Evolutionary conservation across 2,797 vertebrate genomes (phyloP).

Genomic region (Macroramphosus scolopax): DNA sequence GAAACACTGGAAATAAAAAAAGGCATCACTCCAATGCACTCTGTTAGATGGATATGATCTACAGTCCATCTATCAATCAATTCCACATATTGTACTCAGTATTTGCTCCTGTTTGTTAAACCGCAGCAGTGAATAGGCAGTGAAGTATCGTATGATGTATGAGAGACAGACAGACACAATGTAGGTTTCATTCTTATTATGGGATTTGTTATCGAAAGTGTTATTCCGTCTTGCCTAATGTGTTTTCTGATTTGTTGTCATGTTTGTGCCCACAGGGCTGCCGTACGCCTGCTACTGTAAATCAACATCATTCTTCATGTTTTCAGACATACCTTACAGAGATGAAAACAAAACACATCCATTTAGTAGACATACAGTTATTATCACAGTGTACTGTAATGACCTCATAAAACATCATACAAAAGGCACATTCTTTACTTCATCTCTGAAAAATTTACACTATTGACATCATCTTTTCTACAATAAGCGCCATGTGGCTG

Average conservation of each 20-base stretch:
- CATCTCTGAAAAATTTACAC: constrained; percentile 21
- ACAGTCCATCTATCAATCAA: too few relatives aligned
- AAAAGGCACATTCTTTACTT: constrained; percentile 45
- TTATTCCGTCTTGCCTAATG: too few relatives aligned
- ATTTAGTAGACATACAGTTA: constrained; percentile 49
- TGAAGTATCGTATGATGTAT: too few relatives aligned
- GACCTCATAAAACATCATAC: constrained; percentile 20
- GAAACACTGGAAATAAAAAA: too few relatives aligned
- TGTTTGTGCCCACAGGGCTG: neutral
- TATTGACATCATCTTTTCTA: constrained; percentile 33
- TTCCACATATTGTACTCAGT: too few relatives aligned
- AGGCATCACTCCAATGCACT: too few relatives aligned
- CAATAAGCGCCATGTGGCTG: constrained; percentile 38
- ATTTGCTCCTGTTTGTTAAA: too few relatives aligned
- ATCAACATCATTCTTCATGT: constrained; percentile 44
- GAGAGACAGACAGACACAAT: too few relatives aligned
- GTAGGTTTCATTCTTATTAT: too few relatives aligned
- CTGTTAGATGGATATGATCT: too few relatives aligned
- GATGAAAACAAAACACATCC: constrained; percentile 36
- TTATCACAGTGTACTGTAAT: constrained; percentile 23
- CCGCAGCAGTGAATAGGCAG: too few relatives aligned
- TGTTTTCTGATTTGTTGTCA: neutral
- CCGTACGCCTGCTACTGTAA: constrained; percentile 1
- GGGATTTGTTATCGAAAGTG: too few relatives aligned
- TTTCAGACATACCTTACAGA: constrained; percentile 48